A percentile compares a stretch with the other conserved stretches of the same genome.
Evolutionary conservation across 1,140 invertebrate genomes (phyloP).

Genomic region (Acyrthosiphon pisum): DNA sequence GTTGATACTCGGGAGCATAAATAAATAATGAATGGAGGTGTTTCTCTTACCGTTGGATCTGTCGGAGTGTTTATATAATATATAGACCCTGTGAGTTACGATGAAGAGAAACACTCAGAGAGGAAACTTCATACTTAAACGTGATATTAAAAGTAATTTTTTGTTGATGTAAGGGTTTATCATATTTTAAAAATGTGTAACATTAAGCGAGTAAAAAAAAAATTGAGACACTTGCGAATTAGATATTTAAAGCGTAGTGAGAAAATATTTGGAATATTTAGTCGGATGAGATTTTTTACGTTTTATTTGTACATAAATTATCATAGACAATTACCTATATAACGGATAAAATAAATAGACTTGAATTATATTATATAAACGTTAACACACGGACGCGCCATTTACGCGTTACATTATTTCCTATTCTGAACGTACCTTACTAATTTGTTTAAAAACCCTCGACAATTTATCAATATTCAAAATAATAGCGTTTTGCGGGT

Average conservation of each 20-base stretch:
- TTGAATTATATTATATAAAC: neutral
- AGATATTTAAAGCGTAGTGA: neutral
- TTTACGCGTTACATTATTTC: neutral
- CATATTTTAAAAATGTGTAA: neutral
- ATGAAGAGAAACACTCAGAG: neutral
- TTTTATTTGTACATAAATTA: neutral
- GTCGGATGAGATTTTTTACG: neutral
- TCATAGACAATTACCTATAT: neutral
- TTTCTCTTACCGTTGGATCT: neutral
- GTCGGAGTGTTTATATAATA: neutral
- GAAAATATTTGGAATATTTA: neutral
- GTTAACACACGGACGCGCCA: neutral
- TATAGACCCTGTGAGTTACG: neutral
- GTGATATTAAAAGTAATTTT: slow-evolving; percentile 15
- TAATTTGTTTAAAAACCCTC: neutral
- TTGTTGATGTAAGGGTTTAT: neutral
- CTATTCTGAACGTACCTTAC: neutral
- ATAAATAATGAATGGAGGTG: neutral
- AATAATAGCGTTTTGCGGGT: neutral
- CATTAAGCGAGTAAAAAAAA: neutral
- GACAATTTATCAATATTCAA: neutral
- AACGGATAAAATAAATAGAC: neutral
- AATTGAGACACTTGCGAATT: neutral
- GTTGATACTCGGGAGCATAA: neutral
- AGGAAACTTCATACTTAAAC: slow-evolving; percentile 25